Evolutionary conservation across 64 coral and sea anemone genomes (phyloP).

Genomic region (Actinia equina): DNA sequence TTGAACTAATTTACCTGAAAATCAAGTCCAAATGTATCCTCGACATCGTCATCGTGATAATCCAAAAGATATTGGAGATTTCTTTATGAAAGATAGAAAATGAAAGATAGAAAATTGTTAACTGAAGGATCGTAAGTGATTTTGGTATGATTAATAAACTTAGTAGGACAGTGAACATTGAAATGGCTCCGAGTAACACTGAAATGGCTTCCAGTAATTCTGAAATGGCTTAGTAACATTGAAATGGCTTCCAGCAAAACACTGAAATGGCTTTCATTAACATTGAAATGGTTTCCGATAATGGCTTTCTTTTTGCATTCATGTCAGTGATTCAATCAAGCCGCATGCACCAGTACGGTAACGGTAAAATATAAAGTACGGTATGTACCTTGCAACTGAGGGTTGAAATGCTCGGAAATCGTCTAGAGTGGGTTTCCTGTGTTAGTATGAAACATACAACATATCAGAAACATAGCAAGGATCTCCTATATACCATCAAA

Average conservation of each 20-base stretch:
- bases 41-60: slow-evolving; percentile 79
- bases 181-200: background rate
- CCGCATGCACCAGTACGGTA: too few species aligned
- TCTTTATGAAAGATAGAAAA: slow-evolving; percentile 27
- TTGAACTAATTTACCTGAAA: slow-evolving; percentile 60
- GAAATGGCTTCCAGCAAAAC: background rate
- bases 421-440: slow-evolving; percentile 75
- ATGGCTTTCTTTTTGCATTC: too few species aligned
- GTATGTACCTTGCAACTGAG: slow-evolving; percentile 67
- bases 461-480: too few species aligned
- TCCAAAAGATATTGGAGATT: slow-evolving; percentile 89
- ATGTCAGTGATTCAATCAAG: too few species aligned
- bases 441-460: background rate
- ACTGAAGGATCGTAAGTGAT: too few species aligned
- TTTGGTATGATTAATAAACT: background rate
- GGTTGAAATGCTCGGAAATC: slow-evolving; percentile 89
- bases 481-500: too few species aligned
- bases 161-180: background rate
- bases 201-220: background rate
- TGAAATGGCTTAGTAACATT: too few species aligned
- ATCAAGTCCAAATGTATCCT: slow-evolving; percentile 60
- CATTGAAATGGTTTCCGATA: background rate
- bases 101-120: too few species aligned
- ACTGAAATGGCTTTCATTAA: background rate
- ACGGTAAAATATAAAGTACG: too few species aligned